Conservation (phyloP, 2,888 invertebrate genomes). For the Tetranychus piercei region DNA sequence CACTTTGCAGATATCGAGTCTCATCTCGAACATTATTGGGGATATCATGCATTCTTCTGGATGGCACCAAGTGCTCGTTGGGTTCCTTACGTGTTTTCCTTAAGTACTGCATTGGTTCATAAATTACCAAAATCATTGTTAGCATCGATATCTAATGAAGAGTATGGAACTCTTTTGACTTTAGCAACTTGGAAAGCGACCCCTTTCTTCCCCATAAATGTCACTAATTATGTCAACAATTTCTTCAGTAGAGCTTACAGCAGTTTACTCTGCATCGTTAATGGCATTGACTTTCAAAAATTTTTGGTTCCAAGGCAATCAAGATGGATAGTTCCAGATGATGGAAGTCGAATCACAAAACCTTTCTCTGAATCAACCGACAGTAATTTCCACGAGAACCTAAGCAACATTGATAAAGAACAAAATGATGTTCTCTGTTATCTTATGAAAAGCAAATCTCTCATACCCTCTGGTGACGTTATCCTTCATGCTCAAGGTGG, state of each 20-base stretch:
- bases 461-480: slow-evolving; percentile 9
- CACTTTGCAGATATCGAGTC: neutral
- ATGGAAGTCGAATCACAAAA: neutral
- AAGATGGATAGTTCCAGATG: neutral
- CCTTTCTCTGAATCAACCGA: too few relatives aligned
- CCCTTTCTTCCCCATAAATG: neutral
- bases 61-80: neutral
- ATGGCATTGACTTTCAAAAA: neutral
- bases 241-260: neutral
- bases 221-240: neutral
- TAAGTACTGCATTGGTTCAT: neutral
- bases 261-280: neutral
- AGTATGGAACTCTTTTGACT: neutral
- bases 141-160: neutral
- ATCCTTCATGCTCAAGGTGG: slow-evolving; percentile 93
- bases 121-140: neutral
- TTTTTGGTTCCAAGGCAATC: slow-evolving; percentile 1
- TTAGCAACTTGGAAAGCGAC: neutral
- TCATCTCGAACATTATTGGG: neutral
- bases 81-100: neutral
- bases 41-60: neutral
- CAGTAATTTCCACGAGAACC: too few relatives aligned
- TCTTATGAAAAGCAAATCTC: neutral
- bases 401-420: neutral
- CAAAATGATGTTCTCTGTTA: neutral